Percentiles rank a stretch among this genome's conserved stretches.
phyloP scores from a whole-genome alignment of 2,888 invertebrate genomes.

The Cheilosia vulpina region DNA sequence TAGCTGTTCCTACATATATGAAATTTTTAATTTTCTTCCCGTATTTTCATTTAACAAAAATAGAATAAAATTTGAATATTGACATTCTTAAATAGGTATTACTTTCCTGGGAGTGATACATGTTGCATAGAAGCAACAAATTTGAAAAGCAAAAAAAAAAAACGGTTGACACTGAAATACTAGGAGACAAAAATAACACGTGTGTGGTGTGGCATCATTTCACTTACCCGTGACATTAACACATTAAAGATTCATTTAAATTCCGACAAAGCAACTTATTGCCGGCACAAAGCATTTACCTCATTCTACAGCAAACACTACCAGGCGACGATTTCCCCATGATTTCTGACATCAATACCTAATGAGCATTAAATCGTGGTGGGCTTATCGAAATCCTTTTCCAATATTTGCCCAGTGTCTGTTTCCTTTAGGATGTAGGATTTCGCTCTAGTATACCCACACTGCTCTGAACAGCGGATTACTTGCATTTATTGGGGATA shows the following conservation, averaged over 20 bases:
- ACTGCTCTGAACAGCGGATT: background rate
- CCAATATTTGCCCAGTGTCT: background rate
- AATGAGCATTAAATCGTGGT: slow-evolving; percentile 38
- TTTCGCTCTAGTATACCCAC: background rate
- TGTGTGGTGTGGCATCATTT: background rate
- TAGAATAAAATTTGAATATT: too few relatives aligned
- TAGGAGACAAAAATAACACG: background rate
- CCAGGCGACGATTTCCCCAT: slow-evolving; percentile 1
- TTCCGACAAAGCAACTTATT: background rate
- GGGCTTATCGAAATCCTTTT: slow-evolving; percentile 41
- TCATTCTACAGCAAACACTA: background rate
- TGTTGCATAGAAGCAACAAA: too few relatives aligned
- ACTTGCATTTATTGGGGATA: too few relatives aligned
- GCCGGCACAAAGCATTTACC: background rate
- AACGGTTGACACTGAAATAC: too few relatives aligned
- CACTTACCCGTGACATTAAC: background rate
- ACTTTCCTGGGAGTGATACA: too few relatives aligned
- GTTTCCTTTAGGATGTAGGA: background rate
- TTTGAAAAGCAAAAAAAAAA: too few relatives aligned
- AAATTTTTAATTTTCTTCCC: too few relatives aligned
- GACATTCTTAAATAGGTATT: too few relatives aligned
- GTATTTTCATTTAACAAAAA: too few relatives aligned
- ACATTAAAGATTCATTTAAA: background rate
- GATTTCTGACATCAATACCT: slow-evolving; percentile 30
- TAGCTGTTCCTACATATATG: too few relatives aligned